Base-by-base conservation (phyloP, 2,888 invertebrate genomes). In the Chrysolina americana region DNA sequence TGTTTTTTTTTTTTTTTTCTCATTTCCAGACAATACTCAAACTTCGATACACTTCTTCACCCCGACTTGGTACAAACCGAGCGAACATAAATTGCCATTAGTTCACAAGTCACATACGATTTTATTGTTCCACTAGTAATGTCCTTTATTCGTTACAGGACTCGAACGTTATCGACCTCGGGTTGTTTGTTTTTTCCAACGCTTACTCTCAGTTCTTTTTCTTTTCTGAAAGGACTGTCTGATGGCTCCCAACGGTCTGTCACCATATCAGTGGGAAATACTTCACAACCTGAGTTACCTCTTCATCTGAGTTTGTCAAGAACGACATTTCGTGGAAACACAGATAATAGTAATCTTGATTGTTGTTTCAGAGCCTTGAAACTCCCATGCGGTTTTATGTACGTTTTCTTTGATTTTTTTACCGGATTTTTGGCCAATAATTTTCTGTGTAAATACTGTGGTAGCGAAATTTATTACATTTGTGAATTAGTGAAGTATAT, bases 91-190 rank as follows among this genome's bases (percentile, higher is more conserved):
- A 53, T 53, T 11, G 53, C 21, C 19, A 13, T 21, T 19, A 53
- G 53, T 53, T 21, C 53, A 53, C 53, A 21, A 19, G 53, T 53
- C 53, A 53, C 53, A 53, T 53, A 19, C 53, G 21, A 21, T 53
- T 19, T 19, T 11, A 19, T 8, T 53, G 53, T 53, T 21, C 53
- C 17, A 19, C 53, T 13, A 2, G 21, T 11, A 50, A 53, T 53
- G 53, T 11, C 13, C 53, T 19, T 53, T 21, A 11, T 53, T 53
- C 17, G 53, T 53, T 53, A 53, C n/a, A 17, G 9, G 10, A 17
- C 21, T 17, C 53, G 17, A 6, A 19, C 19, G 19, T 53, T 53
- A 17, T 10, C 13, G 17, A 53, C 9, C 11, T 19, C 21, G n/a
- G 19, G 10, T 53, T 28, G 44, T 44, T 44, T 13, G 44, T 13